phyloP scores from a whole-genome alignment of 2,113 vertebrate genomes.

The Anseranas semipalmata region DNA sequence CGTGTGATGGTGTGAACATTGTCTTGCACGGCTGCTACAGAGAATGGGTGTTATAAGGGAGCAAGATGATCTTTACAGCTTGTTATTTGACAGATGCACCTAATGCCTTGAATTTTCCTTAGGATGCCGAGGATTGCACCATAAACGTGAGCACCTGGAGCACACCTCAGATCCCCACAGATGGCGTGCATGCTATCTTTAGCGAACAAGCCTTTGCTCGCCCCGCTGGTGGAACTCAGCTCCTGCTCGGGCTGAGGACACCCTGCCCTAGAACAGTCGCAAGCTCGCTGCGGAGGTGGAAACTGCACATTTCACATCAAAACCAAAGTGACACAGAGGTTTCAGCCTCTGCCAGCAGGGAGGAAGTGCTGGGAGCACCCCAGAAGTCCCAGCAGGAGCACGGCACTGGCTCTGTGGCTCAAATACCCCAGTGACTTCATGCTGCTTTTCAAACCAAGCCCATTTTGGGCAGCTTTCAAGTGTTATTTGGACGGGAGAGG shows the following conservation, averaged over 20 bases:
- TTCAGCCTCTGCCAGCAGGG: constrained; percentile 6
- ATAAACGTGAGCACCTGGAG: background rate
- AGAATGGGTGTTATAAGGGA: background rate
- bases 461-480: background rate
- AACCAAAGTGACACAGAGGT: background rate
- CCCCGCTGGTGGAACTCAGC: background rate
- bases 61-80: background rate
- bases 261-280: background rate
- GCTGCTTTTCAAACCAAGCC: background rate
- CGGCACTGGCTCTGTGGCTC: background rate
- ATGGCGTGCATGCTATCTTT: background rate
- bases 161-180: background rate
- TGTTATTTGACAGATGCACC: background rate
- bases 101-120: background rate
- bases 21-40: background rate
- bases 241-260: background rate
- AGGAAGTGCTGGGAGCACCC: background rate
- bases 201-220: constrained; percentile 25
- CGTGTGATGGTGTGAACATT: background rate
- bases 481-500: background rate
- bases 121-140: background rate
- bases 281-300: background rate
- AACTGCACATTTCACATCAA: background rate
- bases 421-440: background rate
- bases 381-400: background rate